phyloP scores from a whole-genome alignment of 1,140 invertebrate species.

The Brachystomella parvula region DNA sequence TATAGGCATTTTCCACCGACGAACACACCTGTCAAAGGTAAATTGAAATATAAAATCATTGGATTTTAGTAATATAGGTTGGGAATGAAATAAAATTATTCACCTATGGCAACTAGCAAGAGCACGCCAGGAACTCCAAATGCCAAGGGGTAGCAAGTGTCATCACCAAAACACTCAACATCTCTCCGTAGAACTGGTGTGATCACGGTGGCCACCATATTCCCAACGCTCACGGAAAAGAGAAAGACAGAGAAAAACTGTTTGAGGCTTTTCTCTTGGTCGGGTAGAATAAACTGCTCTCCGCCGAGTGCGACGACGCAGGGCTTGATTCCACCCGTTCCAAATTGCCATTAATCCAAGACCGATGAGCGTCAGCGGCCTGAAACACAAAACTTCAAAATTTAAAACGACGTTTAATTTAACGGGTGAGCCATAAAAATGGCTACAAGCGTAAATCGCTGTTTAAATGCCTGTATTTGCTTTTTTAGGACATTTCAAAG shows the following conservation, averaged over 20 bases:
- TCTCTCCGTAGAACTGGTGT: slow-evolving; percentile 78
- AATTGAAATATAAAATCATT: slow-evolving; percentile 20
- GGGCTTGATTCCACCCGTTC: slow-evolving; percentile 88
- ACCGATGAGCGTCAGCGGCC: slow-evolving; percentile 48
- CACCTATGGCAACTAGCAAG: slow-evolving; percentile 72
- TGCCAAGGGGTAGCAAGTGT: slow-evolving; percentile 78
- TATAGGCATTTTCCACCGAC: slow-evolving; percentile 29
- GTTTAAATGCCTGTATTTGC: too few species aligned
- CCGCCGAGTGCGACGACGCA: slow-evolving; percentile 54
- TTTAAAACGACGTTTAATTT: too few species aligned
- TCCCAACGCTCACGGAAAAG: slow-evolving; percentile 53
- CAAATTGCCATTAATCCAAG: slow-evolving; percentile 73
- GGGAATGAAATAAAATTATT: slow-evolving; percentile 38
- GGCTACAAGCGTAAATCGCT: too few species aligned
- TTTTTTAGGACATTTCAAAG: too few species aligned
- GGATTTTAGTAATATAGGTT: slow-evolving; percentile 7
- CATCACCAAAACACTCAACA: slow-evolving; percentile 69
- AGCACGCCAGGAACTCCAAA: slow-evolving; percentile 83
- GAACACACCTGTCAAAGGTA: slow-evolving; percentile 25
- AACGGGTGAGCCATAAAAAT: too few species aligned
- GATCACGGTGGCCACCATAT: slow-evolving; percentile 57
- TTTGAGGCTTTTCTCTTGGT: slow-evolving; percentile 43
- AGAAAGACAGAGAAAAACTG: slow-evolving; percentile 55
- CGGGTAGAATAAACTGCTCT: slow-evolving; percentile 51
- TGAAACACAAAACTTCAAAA: slow-evolving; percentile 4